Evolutionary conservation across 2,888 invertebrate genomes (phyloP), one percentile per base, ranked within the genome.

Genomic region (Argynnis bischoffii): DNA sequence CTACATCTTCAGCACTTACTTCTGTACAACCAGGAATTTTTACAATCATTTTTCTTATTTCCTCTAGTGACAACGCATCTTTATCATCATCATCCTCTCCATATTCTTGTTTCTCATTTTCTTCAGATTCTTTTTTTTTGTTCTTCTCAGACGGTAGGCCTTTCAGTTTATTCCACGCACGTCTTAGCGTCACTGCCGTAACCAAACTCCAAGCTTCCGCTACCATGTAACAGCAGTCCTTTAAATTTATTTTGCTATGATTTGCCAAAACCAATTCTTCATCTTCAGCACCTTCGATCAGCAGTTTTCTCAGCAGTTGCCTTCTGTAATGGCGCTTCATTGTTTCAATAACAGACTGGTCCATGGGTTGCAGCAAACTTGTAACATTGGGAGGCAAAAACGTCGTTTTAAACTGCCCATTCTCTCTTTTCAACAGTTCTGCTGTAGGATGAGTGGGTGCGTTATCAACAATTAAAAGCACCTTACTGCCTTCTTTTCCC

Each of bases 331-430:
- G 67, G 60, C 72, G 73, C 66, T 74, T 73, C 57, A 73, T 66
- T 60, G 71, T 73, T 69, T 73, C 71, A 70, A 71, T 73, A 70
- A 70, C 67, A 64, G 61, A 61, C 64, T 72, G 70, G 67, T 72
- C 74, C 74, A 74, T 74, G 64, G 74, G 74, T 67, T 74, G 74
- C 70, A 74, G 63, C 61, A 72, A 69, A 57, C 59, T 61, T 70
- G 74, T 74, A 54, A 72, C 71, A 63, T 74, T 71, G 56, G 73
- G 72, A 57, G 74, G 74, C 65, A 72, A 69, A 72, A 74, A 74
- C 70, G 59, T 74, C 56, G 64, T 65, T 71, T 64, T 72, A 60
- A 72, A 70, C 69, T 69, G 59, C 70, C 68, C 74, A 69, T 74
- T 69, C 61, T 72, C 69, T 61, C 55, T 21, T 26, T 55, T 15